Conservation (phyloP, 2,797 vertebrate species). For the Chelmon rostratus region DNA sequence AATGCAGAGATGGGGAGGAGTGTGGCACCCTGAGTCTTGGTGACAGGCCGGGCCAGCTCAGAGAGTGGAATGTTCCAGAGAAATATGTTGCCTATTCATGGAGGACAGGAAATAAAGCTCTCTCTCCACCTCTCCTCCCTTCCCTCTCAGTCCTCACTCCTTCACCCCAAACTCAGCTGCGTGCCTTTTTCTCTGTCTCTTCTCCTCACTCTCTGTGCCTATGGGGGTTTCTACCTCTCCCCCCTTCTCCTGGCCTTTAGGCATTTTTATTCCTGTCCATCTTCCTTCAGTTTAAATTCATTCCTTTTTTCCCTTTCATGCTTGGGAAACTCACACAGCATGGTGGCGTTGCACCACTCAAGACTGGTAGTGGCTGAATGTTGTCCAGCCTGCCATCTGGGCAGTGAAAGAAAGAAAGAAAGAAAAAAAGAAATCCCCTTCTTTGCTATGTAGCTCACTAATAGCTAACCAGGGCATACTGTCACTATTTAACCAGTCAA, state of each 20-base stretch:
- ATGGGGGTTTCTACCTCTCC: not conserved
- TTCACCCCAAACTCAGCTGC: constrained; percentile 50
- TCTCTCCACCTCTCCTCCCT: constrained; percentile 36
- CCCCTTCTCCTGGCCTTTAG: not conserved
- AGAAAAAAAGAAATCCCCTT: not conserved
- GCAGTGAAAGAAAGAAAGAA: constrained; percentile 14
- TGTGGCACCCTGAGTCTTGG: constrained; percentile 73
- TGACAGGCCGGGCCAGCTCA: constrained; percentile 72
- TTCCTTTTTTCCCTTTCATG: constrained; percentile 55
- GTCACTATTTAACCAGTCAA: constrained; percentile 24
- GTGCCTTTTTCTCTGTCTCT: constrained; percentile 33
- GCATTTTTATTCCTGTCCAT: constrained; percentile 35
- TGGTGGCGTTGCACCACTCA: constrained; percentile 45
- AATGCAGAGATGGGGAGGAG: constrained; percentile 64
- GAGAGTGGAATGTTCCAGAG: constrained; percentile 81
- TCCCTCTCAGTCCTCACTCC: constrained; percentile 44
- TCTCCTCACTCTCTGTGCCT: constrained; percentile 8
- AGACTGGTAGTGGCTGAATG: constrained; percentile 41
- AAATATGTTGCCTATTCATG: constrained; percentile 82
- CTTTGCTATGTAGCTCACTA: constrained; percentile 1
- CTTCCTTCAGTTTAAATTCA: constrained; percentile 47
- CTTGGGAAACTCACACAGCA: constrained; percentile 50
- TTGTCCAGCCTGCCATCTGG: constrained; percentile 58
- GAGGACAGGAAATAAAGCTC: constrained; percentile 78
- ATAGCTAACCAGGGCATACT: constrained; percentile 17